Conservation (phyloP, 2,888 invertebrate species). For the Deladenus siricidicola region DNA sequence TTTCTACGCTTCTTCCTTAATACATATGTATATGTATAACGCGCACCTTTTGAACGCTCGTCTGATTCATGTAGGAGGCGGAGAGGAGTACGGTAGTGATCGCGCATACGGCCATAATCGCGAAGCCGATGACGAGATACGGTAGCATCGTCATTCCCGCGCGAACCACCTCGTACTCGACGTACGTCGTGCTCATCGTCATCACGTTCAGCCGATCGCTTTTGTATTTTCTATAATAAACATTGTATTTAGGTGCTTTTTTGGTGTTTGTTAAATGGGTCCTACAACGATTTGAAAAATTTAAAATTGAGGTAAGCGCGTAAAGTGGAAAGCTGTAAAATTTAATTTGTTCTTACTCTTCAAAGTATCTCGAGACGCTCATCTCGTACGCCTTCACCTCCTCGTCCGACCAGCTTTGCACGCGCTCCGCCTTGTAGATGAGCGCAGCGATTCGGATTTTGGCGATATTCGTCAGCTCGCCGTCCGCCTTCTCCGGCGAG, state of each 20-base stretch:
- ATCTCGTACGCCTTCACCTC: constrained; percentile 44
- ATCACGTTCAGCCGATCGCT: constrained; percentile 36
- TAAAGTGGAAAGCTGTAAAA: too few species aligned
- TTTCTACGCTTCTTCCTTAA: too few species aligned
- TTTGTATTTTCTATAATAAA: constrained; percentile 39
- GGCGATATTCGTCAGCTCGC: constrained; percentile 11
- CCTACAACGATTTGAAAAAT: too few species aligned
- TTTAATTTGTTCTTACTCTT: constrained; percentile 19
- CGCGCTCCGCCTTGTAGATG: constrained; percentile 41
- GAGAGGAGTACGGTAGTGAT: constrained; percentile 41
- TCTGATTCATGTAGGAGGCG: constrained; percentile 36
- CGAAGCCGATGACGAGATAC: constrained; percentile 41
- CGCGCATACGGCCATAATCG: constrained; percentile 41
- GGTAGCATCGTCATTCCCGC: constrained; percentile 35
- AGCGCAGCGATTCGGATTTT: constrained; percentile 30
- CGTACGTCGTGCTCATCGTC: constrained; percentile 43
- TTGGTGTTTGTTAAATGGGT: too few species aligned
- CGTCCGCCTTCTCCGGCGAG: background rate
- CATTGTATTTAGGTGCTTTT: too few species aligned
- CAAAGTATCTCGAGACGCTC: constrained; percentile 41
- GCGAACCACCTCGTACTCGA: constrained; percentile 39
- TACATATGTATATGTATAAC: too few species aligned
- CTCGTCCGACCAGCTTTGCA: constrained; percentile 41
- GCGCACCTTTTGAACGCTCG: constrained; percentile 9
- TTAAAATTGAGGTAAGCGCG: too few species aligned